Evolutionary conservation across 2,888 invertebrate genomes (phyloP), one percentile per base, ranked within the genome.

Genomic region (Xestia sexstrigata): DNA sequence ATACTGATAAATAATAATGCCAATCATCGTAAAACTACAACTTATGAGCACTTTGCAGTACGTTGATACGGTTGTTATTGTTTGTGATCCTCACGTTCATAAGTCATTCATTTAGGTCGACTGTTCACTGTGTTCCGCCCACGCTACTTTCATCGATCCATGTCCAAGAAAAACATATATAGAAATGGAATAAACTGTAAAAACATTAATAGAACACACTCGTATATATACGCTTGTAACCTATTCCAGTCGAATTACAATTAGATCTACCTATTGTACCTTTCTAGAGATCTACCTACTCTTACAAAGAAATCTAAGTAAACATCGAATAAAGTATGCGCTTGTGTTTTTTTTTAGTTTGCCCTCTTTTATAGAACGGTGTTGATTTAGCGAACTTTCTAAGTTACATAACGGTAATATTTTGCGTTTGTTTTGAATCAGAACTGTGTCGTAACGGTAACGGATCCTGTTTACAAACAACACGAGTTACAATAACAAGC

Each of bases 361-460:
- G 69, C 65, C 49, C 66, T 75, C 45, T 60, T 76, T 60, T 75
- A 70, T 66, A 65, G 65, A 73, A 62, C 67, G 70, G 76, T 79
- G 73, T 78, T 87, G 88, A 82, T 85, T 87, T 86, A 82, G 74
- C 83, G 77, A 90, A 92, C 94, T 94, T 93, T 94, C 93, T 92
- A 92, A 86, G 82, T 94, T 94, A 89, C 90, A 89, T 88, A 94
- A 94, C 90, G 84, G 87, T 87, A 87, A 87, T 88, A 87, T 91
- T 93, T 92, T 86, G 89, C 90, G 89, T 91, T 92, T 92, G 92
- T 91, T 93, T 93, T 92, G 89, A 90, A 90, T 89, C 85, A 87
- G 86, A 90, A 89, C 87, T 76, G 91, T 92, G 90, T 91, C 92
- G 92, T 91, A 94, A 93, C 88, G 88, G 87, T 88, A 85, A 86